These are phyloP conservation scores for Philotrypesis tridentata DNA, from an alignment of 1,140 invertebrate species.

Conservation along the genomic window DNA sequence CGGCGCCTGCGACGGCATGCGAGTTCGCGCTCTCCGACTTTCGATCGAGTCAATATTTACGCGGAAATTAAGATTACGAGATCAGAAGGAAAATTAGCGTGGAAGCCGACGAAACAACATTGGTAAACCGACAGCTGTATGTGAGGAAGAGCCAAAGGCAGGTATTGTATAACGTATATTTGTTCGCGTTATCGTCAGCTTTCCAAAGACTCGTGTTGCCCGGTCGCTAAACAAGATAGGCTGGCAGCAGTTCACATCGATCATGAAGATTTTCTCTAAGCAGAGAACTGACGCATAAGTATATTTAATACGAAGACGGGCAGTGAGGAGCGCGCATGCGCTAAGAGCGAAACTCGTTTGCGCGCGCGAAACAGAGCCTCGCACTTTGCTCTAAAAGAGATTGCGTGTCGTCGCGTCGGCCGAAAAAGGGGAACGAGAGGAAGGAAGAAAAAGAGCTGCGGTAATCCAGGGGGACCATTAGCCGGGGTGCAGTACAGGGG, in stretches of 20 bases:
- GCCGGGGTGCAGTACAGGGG: slow-evolving; percentile 58
- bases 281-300: too few species aligned
- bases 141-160: background rate
- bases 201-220: slow-evolving; percentile 7
- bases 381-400: slow-evolving; percentile 57
- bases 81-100: slow-evolving; percentile 16
- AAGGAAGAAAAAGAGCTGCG: slow-evolving; percentile 49
- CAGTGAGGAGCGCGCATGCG: too few species aligned
- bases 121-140: background rate
- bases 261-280: too few species aligned
- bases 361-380: slow-evolving; percentile 47
- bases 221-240: background rate
- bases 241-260: background rate
- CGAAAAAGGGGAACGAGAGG: background rate
- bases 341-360: background rate
- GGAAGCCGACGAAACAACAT: background rate
- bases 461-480: slow-evolving; percentile 70
- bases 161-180: background rate
- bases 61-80: slow-evolving; percentile 6
- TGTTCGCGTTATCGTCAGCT: background rate
- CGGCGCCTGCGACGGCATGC: slow-evolving; percentile 10
- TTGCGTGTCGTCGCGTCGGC: slow-evolving; percentile 58
- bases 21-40: background rate
- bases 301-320: too few species aligned
- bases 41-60: slow-evolving; percentile 28